Evolutionary conservation across 2,113 vertebrate species (phyloP).

Genomic region (Natator depressus): DNA sequence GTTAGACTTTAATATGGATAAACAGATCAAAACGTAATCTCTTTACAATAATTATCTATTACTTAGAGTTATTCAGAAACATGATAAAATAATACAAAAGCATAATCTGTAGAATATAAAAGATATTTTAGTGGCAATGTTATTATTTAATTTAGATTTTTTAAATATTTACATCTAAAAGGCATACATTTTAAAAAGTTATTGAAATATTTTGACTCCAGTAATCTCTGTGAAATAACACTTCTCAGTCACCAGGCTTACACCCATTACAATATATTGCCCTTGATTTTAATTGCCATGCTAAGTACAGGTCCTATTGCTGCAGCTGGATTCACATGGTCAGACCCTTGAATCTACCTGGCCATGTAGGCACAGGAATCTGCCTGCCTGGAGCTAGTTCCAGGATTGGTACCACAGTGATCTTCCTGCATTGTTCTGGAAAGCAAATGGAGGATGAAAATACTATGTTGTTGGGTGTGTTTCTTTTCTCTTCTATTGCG

Average conservation of each 20-base stretch:
- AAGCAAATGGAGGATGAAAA: not conserved
- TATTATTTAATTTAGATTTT: not conserved
- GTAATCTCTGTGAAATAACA: not conserved
- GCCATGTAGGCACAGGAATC: not conserved
- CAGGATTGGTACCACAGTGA: not conserved
- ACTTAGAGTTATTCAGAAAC: not conserved
- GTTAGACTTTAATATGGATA: not conserved
- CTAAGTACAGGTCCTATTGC: not conserved
- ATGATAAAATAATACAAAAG: not conserved
- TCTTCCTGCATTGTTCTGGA: not conserved
- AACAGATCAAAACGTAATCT: not conserved
- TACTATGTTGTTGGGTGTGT: slow-evolving; percentile 27
- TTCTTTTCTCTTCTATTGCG: not conserved
- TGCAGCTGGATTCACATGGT: not conserved
- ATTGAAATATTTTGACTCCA: not conserved
- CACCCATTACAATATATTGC: not conserved
- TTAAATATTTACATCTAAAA: not conserved
- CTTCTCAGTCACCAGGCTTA: not conserved
- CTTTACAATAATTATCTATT: not conserved
- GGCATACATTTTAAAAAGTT: not conserved
- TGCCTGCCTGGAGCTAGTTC: not conserved
- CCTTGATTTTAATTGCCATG: not conserved
- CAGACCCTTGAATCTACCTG: no score
- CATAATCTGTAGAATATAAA: not conserved
- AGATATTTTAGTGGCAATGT: not conserved